phyloP scores from a whole-genome alignment of 1,140 invertebrate species.

The Rhyzopertha dominica region DNA sequence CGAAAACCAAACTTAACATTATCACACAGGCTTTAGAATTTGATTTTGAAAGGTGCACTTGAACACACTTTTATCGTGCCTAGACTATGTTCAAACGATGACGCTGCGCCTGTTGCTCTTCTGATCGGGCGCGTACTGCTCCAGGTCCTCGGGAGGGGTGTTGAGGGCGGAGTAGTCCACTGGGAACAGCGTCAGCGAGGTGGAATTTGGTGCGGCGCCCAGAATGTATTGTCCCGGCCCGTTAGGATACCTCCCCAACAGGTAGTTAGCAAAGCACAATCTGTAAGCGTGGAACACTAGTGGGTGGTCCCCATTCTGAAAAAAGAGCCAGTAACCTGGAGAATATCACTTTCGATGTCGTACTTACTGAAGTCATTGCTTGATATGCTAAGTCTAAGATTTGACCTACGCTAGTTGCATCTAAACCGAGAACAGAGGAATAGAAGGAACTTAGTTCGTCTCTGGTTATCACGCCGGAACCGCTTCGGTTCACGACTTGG shows the following conservation, averaged over 20 bases:
- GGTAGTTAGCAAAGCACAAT: constrained; percentile 65
- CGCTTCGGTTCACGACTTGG: constrained; percentile 62
- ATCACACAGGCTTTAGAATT: constrained; percentile 43
- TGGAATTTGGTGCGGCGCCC: constrained; percentile 52
- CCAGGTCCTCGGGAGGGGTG: constrained; percentile 60
- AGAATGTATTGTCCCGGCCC: constrained; percentile 68
- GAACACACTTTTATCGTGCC: constrained; percentile 9
- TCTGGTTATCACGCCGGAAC: constrained; percentile 59
- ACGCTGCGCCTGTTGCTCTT: constrained; percentile 65
- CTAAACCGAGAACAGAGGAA: constrained; percentile 61
- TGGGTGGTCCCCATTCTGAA: constrained; percentile 61
- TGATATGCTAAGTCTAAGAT: constrained; percentile 61
- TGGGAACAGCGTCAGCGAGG: constrained; percentile 57
- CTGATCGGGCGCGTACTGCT: constrained; percentile 63
- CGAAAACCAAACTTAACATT: constrained; percentile 24
- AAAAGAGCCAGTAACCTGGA: no score
- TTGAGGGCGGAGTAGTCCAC: constrained; percentile 71
- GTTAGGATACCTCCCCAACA: constrained; percentile 64
- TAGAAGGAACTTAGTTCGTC: constrained; percentile 62
- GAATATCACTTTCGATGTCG: no score
- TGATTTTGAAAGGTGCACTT: constrained; percentile 40
- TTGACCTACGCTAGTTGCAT: constrained; percentile 54
- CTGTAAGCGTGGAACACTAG: constrained; percentile 60
- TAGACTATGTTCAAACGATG: constrained; percentile 52
- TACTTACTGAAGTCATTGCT: constrained; percentile 65